Percentiles rank a stretch among this genome's conserved stretches.
Conservation (phyloP, 2,888 invertebrate genomes). For the Pollenia griseotomentosa region DNA sequence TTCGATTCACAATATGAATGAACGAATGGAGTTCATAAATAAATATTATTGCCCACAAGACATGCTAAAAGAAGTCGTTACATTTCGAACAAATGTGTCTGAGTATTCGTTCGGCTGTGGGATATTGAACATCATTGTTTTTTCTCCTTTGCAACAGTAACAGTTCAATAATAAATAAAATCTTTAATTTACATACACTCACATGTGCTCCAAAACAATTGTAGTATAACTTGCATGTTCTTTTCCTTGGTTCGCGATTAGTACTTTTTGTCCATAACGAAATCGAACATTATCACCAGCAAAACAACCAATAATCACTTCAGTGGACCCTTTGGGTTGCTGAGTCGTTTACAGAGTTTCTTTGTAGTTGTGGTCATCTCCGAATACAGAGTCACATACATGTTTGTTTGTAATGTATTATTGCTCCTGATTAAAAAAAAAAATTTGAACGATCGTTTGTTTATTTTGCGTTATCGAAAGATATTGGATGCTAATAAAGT, state of each 20-base stretch:
- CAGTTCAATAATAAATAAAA: conserved; percentile 75
- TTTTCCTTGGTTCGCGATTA: background rate
- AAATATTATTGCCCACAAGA: conserved; percentile 55
- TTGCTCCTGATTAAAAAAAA: conserved; percentile 69
- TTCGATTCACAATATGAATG: conserved; percentile 3
- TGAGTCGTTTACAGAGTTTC: conserved; percentile 23
- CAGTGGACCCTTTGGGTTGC: conserved; percentile 27
- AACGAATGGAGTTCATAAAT: conserved; percentile 2
- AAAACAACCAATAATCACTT: conserved; percentile 27
- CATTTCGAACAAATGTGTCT: conserved; percentile 41
- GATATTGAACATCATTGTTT: conserved; percentile 37
- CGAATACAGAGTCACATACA: conserved; percentile 48
- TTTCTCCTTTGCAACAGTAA: conserved; percentile 66
- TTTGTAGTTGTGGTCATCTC: conserved; percentile 50
- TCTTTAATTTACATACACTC: conserved; percentile 73
- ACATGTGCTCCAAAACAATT: background rate
- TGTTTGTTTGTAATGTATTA: conserved; percentile 57
- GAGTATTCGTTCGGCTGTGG: conserved; percentile 27
- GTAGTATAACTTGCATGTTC: conserved; percentile 19
- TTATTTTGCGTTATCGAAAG: conserved; percentile 22
- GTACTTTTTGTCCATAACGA: conserved; percentile 5
- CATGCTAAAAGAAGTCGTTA: conserved; percentile 55
- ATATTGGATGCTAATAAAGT: background rate
- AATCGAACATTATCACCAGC: conserved; percentile 73
- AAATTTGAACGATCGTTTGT: conserved; percentile 51